phyloP scores from a whole-genome alignment of 1,140 invertebrate genomes.

The Scaptomyza graminum region DNA sequence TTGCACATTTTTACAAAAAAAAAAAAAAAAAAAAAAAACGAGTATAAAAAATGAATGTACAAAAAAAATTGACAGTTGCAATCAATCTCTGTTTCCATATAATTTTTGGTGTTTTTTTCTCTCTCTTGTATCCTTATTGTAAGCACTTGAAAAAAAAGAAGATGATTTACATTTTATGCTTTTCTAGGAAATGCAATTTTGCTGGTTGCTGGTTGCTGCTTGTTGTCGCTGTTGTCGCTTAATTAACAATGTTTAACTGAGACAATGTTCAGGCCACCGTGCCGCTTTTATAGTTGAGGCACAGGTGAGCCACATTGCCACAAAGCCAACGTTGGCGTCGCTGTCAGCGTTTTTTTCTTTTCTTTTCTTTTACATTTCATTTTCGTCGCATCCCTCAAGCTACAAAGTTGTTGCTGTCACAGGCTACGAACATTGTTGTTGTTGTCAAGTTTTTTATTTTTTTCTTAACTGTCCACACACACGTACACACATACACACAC shows the following conservation, averaged over 20 bases:
- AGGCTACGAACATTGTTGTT: neutral
- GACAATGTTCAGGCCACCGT: slow-evolving; percentile 59
- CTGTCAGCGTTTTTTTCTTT: neutral
- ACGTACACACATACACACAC: slow-evolving; percentile 6
- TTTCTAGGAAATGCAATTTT: slow-evolving; percentile 6
- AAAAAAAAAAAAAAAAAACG: neutral
- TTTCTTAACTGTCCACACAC: slow-evolving; percentile 18
- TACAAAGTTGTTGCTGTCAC: slow-evolving; percentile 9
- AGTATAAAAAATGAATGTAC: neutral
- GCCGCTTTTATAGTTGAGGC: slow-evolving; percentile 76
- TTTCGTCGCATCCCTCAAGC: slow-evolving; percentile 47
- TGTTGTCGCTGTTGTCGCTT: slow-evolving; percentile 50
- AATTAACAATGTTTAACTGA: slow-evolving; percentile 80
- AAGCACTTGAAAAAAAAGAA: slow-evolving; percentile 20
- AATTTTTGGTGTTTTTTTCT: neutral
- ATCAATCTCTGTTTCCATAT: no score
- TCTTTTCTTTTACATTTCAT: neutral
- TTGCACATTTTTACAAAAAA: slow-evolving; percentile 1
- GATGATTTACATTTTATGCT: slow-evolving; percentile 1
- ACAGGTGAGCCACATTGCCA: slow-evolving; percentile 16
- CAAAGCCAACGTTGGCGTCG: slow-evolving; percentile 27
- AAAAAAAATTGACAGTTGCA: no score
- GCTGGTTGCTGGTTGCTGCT: slow-evolving; percentile 12
- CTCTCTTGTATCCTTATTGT: neutral
- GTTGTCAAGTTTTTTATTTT: slow-evolving; percentile 29